These are phyloP conservation scores for Dysmachus trigonus DNA, from an alignment of 2,888 invertebrate species.

Conservation along the genomic window DNA sequence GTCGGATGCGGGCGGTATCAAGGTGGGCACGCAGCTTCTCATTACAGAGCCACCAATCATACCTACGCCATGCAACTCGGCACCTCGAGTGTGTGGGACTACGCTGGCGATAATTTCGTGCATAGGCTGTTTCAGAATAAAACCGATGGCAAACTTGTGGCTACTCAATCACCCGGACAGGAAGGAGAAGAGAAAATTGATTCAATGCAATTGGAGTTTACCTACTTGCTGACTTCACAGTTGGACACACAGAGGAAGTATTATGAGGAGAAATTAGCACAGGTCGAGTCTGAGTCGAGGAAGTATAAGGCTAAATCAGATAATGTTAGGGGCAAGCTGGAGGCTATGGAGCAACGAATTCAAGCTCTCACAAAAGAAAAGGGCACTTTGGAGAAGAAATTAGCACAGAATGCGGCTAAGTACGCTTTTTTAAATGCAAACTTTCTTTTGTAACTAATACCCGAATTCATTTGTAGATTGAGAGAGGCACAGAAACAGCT, in stretches of 20 bases:
- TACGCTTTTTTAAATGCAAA: conserved; percentile 54
- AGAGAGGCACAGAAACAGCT: conserved; percentile 75
- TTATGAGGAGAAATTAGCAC: conserved; percentile 83
- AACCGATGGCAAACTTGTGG: conserved; percentile 94
- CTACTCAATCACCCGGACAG: conserved; percentile 72
- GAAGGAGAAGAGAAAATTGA: conserved; percentile 85
- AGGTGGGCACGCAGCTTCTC: conserved; percentile 92
- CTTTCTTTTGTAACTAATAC: not conserved
- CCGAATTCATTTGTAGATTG: conserved; percentile 65
- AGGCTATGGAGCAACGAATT: conserved; percentile 66
- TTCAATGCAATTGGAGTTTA: conserved; percentile 94
- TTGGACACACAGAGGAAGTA: conserved; percentile 92
- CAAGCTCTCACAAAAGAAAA: conserved; percentile 72
- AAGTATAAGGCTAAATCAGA: conserved; percentile 68
- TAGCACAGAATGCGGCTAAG: conserved; percentile 72
- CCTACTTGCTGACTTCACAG: conserved; percentile 94
- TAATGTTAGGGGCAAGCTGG: conserved; percentile 66
- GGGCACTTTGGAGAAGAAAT: conserved; percentile 74
- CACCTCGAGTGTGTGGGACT: conserved; percentile 98
- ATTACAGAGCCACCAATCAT: conserved; percentile 94
- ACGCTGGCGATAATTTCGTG: conserved; percentile 92
- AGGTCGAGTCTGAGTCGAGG: conserved; percentile 69
- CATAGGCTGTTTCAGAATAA: conserved; percentile 95
- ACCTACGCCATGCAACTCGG: conserved; percentile 97
- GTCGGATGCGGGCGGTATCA: conserved; percentile 96